Conservation (phyloP, 1,140 invertebrate species). For the Tyrophagus putrescentiae region DNA sequence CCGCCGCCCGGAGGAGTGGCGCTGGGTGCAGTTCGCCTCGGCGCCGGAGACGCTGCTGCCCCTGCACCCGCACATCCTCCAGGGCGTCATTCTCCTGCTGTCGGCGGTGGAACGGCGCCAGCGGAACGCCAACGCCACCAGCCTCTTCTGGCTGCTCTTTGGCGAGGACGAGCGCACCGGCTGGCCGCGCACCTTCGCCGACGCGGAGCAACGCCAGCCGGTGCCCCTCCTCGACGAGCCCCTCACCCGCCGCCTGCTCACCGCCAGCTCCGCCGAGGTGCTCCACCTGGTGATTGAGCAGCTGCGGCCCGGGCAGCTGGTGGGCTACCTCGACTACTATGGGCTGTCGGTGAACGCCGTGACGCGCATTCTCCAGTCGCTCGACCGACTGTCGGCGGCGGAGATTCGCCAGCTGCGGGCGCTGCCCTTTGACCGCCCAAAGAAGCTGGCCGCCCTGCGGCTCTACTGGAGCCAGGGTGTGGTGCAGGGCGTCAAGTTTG, state of each 20-base stretch:
- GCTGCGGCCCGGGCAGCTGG: slow-evolving; percentile 70
- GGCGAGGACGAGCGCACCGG: too few relatives aligned
- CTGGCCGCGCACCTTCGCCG: background rate
- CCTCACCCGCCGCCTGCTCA: slow-evolving; percentile 81
- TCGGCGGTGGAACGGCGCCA: too few relatives aligned
- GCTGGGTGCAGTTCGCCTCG: slow-evolving; percentile 40
- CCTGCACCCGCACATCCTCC: too few relatives aligned
- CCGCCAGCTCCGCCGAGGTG: slow-evolving; percentile 61
- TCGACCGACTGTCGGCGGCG: slow-evolving; percentile 3
- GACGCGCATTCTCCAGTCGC: slow-evolving; percentile 30
- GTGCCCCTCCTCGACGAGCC: slow-evolving; percentile 78
- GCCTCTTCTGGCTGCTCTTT: slow-evolving; percentile 66
- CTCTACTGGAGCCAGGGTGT: slow-evolving; percentile 21
- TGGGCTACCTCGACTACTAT: slow-evolving; percentile 89
- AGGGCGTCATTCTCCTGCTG: too few relatives aligned
- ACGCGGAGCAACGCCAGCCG: slow-evolving; percentile 31
- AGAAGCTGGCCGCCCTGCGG: slow-evolving; percentile 1
- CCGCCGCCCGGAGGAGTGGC: slow-evolving; percentile 27
- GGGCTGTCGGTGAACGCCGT: slow-evolving; percentile 80
- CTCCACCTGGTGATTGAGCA: slow-evolving; percentile 69
- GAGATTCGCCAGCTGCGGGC: background rate
- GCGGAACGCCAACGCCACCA: slow-evolving; percentile 44
- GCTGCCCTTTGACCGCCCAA: background rate
- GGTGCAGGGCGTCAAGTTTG: slow-evolving; percentile 17
- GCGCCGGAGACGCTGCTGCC: slow-evolving; percentile 56